phyloP scores from a whole-genome alignment of 2,888 invertebrate species.

The Leptinotarsa juncta region DNA sequence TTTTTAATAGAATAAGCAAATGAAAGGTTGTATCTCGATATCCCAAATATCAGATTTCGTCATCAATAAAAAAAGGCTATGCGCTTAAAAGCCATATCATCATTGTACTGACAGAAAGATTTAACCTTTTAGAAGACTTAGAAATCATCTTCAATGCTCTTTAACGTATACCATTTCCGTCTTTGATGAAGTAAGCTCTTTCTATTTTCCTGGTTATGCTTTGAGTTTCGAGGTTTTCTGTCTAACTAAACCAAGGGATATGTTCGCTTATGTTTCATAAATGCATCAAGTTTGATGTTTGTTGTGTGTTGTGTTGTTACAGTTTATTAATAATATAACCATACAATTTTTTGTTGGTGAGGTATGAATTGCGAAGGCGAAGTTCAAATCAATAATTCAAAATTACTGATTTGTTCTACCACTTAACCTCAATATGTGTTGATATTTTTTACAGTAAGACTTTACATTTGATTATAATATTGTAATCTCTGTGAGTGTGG shows the following conservation, averaged over 20 bases:
- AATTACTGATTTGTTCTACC: too few relatives aligned
- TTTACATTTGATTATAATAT: too few relatives aligned
- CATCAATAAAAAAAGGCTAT: too few relatives aligned
- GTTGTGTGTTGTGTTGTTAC: not conserved
- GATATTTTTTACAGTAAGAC: too few relatives aligned
- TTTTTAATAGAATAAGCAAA: too few relatives aligned
- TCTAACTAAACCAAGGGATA: not conserved
- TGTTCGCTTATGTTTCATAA: not conserved
- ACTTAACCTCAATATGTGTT: too few relatives aligned
- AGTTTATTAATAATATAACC: not conserved
- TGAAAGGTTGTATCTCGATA: too few relatives aligned
- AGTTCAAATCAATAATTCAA: too few relatives aligned
- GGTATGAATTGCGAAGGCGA: too few relatives aligned
- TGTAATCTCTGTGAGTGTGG: too few relatives aligned
- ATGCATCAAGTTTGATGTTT: not conserved
- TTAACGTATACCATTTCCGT: not conserved
- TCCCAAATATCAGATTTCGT: too few relatives aligned
- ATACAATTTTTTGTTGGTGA: not conserved
- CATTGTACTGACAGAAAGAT: not conserved
- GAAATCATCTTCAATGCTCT: not conserved
- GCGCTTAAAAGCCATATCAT: not conserved
- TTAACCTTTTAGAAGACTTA: not conserved
- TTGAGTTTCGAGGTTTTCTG: not conserved
- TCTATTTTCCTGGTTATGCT: not conserved
- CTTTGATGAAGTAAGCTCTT: not conserved